phyloP scores from a whole-genome alignment of 2,888 invertebrate genomes.

The Coleophora flavipennella region DNA sequence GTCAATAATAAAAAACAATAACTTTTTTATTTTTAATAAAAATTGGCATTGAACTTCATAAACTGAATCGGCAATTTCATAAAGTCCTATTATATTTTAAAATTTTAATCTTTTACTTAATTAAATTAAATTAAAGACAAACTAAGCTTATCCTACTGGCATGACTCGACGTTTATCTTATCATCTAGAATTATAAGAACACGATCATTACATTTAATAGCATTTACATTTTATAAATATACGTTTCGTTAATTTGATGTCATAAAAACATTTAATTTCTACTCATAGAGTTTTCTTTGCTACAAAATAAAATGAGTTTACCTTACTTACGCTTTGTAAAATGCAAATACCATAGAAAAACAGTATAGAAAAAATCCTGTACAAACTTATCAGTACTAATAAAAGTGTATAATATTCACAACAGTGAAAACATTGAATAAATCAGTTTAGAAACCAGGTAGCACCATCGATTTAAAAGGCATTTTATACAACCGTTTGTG shows the following conservation, averaged over 20 bases:
- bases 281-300: no score
- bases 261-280: no score
- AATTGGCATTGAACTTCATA: no score
- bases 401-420: slow-evolving; percentile 48
- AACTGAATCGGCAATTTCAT: no score
- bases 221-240: neutral
- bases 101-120: no score
- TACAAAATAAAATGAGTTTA: neutral
- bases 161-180: slow-evolving; percentile 64
- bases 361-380: slow-evolving; percentile 45
- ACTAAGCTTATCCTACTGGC: slow-evolving; percentile 55
- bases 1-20: no score
- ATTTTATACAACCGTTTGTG: slow-evolving; percentile 19
- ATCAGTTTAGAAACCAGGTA: slow-evolving; percentile 59
- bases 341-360: slow-evolving; percentile 6
- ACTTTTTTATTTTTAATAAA: no score
- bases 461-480: slow-evolving; percentile 49
- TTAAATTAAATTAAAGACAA: slow-evolving; percentile 2
- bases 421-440: slow-evolving; percentile 40
- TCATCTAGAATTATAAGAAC: slow-evolving; percentile 33
- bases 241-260: no score
- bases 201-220: slow-evolving; percentile 14
- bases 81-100: no score
- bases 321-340: slow-evolving; percentile 2
- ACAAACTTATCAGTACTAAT: slow-evolving; percentile 45